Percentiles rank a stretch among this genome's conserved stretches.
Evolutionary conservation across 2,797 vertebrate species (phyloP).

Genomic region (Anguilla megastoma): DNA sequence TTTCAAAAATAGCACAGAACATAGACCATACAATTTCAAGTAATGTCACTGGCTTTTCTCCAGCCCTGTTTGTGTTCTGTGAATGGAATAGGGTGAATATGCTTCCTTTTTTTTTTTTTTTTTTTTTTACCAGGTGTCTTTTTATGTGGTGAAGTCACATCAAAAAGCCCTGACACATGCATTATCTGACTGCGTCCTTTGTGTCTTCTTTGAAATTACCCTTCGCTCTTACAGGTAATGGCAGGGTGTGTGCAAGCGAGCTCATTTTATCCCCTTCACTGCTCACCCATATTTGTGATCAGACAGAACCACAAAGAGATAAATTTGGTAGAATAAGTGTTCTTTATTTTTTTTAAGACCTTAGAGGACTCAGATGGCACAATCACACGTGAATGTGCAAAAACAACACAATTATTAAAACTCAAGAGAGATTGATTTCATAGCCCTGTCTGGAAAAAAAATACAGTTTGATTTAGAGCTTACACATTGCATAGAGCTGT

Average conservation of each 20-base stretch:
- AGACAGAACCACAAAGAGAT: too few species aligned
- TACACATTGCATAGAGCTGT: too few species aligned
- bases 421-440: background rate
- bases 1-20: background rate
- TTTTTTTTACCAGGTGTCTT: background rate
- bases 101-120: background rate
- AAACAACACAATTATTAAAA: background rate
- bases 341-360: background rate
- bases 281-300: background rate
- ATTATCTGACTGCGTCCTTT: background rate
- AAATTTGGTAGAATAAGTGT: background rate
- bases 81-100: background rate
- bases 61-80: background rate
- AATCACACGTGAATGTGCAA: background rate
- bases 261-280: background rate
- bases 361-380: background rate
- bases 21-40: background rate
- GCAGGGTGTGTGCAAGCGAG: background rate
- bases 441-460: background rate
- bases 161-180: background rate
- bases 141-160: background rate
- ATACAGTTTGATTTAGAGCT: too few species aligned
- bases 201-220: background rate
- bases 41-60: background rate
- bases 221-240: background rate